Conservation (phyloP, 2,113 vertebrate genomes). For the Menura novaehollandiae region DNA sequence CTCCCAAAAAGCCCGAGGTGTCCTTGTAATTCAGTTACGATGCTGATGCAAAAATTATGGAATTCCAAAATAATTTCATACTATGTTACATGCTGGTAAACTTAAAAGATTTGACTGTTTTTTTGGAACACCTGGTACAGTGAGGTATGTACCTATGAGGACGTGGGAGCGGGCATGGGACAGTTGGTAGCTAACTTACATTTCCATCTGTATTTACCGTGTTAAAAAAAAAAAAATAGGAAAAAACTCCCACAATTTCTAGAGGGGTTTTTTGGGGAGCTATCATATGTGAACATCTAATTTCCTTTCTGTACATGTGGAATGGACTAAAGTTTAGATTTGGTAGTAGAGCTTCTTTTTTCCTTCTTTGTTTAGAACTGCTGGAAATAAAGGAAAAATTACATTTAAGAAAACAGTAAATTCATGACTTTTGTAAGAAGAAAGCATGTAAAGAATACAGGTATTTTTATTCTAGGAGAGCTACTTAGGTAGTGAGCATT, state of each 20-base stretch:
- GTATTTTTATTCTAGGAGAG: background rate
- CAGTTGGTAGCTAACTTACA: background rate
- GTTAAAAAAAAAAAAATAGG: background rate
- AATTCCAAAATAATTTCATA: background rate
- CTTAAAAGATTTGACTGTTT: background rate
- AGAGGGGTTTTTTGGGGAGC: background rate
- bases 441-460: background rate
- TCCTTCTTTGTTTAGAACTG: background rate
- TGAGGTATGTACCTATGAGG: background rate
- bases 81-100: background rate
- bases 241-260: background rate
- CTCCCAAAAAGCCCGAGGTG: accelerated
- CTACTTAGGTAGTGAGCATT: background rate
- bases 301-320: background rate
- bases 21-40: background rate
- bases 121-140: background rate
- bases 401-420: background rate
- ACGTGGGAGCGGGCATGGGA: background rate
- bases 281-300: background rate
- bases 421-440: background rate
- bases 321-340: background rate
- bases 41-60: background rate
- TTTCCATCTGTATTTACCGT: background rate
- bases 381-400: background rate
- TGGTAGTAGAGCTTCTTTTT: background rate